A percentile compares a stretch with the other conserved stretches of the same genome.
Evolutionary conservation across 2,888 invertebrate species (phyloP).

Genomic region (Margaritifera margaritifera): DNA sequence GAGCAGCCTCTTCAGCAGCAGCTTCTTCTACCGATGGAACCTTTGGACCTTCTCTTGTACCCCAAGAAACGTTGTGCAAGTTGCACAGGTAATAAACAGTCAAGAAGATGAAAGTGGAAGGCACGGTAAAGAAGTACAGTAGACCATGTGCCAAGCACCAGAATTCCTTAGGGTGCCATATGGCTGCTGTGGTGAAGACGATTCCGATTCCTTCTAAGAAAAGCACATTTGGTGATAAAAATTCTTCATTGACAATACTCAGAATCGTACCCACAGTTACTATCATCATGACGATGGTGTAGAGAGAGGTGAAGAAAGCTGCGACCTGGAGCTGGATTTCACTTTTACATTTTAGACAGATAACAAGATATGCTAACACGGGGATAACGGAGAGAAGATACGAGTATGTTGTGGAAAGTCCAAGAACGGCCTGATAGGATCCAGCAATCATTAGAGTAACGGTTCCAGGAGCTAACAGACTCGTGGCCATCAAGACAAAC

Average conservation of each 20-base stretch:
- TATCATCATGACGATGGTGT: constrained; percentile 99
- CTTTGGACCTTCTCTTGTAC: constrained; percentile 84
- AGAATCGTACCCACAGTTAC: constrained; percentile 98
- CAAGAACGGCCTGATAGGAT: constrained; percentile 97
- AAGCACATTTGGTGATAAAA: constrained; percentile 50
- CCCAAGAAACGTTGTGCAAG: constrained; percentile 94
- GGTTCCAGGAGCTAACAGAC: constrained; percentile 53
- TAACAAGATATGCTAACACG: constrained; percentile 89
- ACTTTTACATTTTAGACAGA: constrained; percentile 94
- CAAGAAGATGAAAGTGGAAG: constrained; percentile 93
- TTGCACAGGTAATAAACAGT: constrained; percentile 94
- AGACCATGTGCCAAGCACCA: constrained; percentile 78
- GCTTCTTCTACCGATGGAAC: constrained; percentile 44
- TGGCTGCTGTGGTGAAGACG: constrained; percentile 96
- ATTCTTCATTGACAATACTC: constrained; percentile 95
- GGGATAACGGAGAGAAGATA: constrained; percentile 95
- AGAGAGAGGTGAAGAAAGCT: constrained; percentile 80
- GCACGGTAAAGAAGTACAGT: constrained; percentile 91
- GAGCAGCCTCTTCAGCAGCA: neutral
- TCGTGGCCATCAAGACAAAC: constrained; percentile 48
- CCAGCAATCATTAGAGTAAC: constrained; percentile 86
- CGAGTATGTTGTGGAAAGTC: constrained; percentile 96
- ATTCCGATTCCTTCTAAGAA: constrained; percentile 78
- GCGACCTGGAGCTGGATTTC: constrained; percentile 84
- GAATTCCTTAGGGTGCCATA: constrained; percentile 91